A percentile compares a stretch with the other conserved stretches of the same genome.
These are phyloP conservation scores for Anniella stebbinsi DNA, from an alignment of 2,797 vertebrate genomes.

Conservation along the genomic window DNA sequence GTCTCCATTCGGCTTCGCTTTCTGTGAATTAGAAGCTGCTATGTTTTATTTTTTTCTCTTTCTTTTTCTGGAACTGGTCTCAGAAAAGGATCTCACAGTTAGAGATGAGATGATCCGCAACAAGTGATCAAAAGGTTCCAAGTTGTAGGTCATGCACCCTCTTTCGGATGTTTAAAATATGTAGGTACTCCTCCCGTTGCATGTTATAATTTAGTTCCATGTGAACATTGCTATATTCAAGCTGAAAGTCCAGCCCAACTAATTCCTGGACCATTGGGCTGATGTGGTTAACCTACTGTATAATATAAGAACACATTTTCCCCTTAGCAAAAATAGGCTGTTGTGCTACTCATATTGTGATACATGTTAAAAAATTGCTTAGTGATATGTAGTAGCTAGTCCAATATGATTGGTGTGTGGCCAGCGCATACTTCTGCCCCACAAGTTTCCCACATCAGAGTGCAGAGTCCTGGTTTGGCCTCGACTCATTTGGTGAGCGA, in stretches of 20 bases:
- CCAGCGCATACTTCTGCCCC: neutral
- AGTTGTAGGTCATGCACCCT: neutral
- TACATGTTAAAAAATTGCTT: neutral
- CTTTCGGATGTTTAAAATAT: conserved; percentile 23
- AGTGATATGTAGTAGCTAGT: neutral
- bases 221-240: conserved; percentile 21
- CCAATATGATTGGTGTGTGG: neutral
- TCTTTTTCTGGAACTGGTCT: neutral
- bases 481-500: neutral
- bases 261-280: neutral
- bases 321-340: conserved; percentile 10
- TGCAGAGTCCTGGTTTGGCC: neutral
- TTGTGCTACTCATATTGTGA: neutral
- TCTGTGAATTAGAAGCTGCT: conserved; percentile 30
- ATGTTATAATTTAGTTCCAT: conserved; percentile 28
- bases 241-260: conserved; percentile 1
- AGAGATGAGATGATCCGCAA: neutral
- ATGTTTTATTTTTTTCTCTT: conserved; percentile 20
- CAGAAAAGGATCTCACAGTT: neutral
- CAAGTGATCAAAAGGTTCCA: conserved; percentile 16
- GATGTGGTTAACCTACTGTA: conserved; percentile 30
- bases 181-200: neutral
- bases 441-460: neutral
- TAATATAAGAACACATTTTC: neutral
- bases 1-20: neutral